phyloP scores from a whole-genome alignment of 1,140 invertebrate species.

The Potamilus streckersoni region DNA sequence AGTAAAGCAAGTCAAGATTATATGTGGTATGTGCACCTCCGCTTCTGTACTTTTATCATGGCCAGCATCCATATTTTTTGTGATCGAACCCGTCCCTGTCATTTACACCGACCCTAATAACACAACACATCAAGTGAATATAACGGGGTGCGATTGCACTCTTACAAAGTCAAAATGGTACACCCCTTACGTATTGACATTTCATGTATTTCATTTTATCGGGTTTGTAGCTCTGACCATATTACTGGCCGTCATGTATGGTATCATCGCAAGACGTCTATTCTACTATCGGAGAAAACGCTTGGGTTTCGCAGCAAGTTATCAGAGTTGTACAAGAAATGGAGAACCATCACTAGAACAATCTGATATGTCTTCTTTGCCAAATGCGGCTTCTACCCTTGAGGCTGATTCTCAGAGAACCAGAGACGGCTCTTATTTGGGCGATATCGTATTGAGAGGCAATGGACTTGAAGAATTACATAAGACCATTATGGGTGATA shows the following conservation, averaged over 20 bases:
- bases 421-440: neutral
- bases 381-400: neutral
- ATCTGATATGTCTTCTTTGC: slow-evolving; percentile 11
- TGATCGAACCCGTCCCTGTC: slow-evolving; percentile 9
- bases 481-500: no score
- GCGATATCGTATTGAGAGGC: slow-evolving; percentile 2
- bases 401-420: neutral
- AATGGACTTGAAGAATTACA: no score
- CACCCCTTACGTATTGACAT: slow-evolving; percentile 6
- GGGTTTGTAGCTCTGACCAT: slow-evolving; percentile 14
- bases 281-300: slow-evolving; percentile 9
- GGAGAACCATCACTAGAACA: slow-evolving; percentile 8
- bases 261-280: slow-evolving; percentile 11
- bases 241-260: slow-evolving; percentile 14
- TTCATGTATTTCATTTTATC: slow-evolving; percentile 18
- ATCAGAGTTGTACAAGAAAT: neutral
- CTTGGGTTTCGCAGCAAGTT: neutral
- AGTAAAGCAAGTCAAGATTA: slow-evolving; percentile 14
- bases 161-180: slow-evolving; percentile 5
- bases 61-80: slow-evolving; percentile 17
- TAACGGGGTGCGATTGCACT: slow-evolving; percentile 21
- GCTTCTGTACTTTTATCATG: slow-evolving; percentile 10
- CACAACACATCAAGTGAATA: neutral
- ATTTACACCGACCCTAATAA: neutral
- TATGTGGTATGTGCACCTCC: neutral